These are phyloP conservation scores for Nebria brevicollis DNA, from an alignment of 2,888 invertebrate genomes.

Conservation along the genomic window DNA sequence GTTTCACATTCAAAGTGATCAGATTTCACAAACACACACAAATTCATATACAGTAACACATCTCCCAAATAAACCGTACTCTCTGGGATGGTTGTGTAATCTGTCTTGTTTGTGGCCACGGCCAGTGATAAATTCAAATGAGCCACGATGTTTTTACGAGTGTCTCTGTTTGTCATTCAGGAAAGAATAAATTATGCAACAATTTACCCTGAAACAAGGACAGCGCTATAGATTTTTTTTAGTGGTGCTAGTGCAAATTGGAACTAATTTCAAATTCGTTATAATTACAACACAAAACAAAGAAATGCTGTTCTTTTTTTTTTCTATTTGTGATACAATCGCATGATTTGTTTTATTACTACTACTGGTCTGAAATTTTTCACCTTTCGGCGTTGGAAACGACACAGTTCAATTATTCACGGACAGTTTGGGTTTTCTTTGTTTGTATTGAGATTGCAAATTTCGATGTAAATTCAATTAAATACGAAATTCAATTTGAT, in stretches of 20 bases:
- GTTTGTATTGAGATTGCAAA: neutral
- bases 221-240: neutral
- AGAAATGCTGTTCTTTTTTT: neutral
- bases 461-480: neutral
- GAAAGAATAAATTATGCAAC: neutral
- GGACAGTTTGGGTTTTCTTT: neutral
- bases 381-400: neutral
- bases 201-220: neutral
- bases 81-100: neutral
- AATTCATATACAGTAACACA: neutral
- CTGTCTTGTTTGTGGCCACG: neutral
- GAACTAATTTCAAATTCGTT: neutral
- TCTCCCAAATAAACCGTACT: neutral
- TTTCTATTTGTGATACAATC: neutral
- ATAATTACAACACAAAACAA: neutral
- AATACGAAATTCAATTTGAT: neutral
- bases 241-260: neutral
- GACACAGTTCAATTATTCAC: neutral
- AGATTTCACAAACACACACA: neutral
- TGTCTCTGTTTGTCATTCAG: neutral
- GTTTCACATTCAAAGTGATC: slow-evolving; percentile 1
- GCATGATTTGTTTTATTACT: neutral
- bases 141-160: neutral
- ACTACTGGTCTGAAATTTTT: neutral
- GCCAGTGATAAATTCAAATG: neutral